These are phyloP conservation scores for Grammomys dolichurus DNA, from an alignment of 2,113 vertebrate genomes.

Conservation along the genomic window DNA sequence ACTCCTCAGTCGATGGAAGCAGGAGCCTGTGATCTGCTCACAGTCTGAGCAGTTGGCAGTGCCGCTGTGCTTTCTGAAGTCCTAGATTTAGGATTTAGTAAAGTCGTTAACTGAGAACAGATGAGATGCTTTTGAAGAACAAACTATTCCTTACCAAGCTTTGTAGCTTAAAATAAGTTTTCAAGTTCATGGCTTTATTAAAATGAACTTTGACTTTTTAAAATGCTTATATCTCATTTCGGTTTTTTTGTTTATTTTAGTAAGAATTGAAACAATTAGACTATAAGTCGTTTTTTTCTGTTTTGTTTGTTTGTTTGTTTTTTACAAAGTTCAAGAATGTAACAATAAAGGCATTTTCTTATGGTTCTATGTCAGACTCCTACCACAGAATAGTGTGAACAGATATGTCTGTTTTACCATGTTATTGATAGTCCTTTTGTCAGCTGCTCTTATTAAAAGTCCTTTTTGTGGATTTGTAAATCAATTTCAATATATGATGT, in stretches of 20 bases:
- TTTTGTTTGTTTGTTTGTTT: not conserved
- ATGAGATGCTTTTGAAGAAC: conserved; percentile 73
- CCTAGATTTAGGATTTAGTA: conserved; percentile 75
- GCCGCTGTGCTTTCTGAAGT: conserved; percentile 70
- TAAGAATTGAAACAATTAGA: conserved; percentile 67
- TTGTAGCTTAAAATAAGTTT: conserved; percentile 64
- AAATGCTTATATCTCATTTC: conserved; percentile 62
- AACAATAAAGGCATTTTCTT: conserved; percentile 38
- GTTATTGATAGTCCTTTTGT: conserved; percentile 60
- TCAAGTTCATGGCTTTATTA: conserved; percentile 72
- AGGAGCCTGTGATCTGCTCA: conserved; percentile 78
- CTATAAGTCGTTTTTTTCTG: conserved; percentile 56
- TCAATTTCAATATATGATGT: conserved; percentile 63
- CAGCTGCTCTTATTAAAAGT: conserved; percentile 64
- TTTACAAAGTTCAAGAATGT: conserved; percentile 67
- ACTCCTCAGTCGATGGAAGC: conserved; percentile 49
- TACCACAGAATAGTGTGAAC: conserved; percentile 79
- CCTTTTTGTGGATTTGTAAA: conserved; percentile 48
- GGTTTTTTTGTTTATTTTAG: conserved; percentile 64
- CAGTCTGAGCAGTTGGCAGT: conserved; percentile 66
- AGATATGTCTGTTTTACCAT: conserved; percentile 55
- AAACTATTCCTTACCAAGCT: conserved; percentile 61
- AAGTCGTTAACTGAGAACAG: conserved; percentile 57
- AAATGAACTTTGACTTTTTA: conserved; percentile 59
- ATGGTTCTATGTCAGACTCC: conserved; percentile 77